Base-by-base conservation (phyloP, 2,797 vertebrate species). In the Poeciliopsis infans region DNA sequence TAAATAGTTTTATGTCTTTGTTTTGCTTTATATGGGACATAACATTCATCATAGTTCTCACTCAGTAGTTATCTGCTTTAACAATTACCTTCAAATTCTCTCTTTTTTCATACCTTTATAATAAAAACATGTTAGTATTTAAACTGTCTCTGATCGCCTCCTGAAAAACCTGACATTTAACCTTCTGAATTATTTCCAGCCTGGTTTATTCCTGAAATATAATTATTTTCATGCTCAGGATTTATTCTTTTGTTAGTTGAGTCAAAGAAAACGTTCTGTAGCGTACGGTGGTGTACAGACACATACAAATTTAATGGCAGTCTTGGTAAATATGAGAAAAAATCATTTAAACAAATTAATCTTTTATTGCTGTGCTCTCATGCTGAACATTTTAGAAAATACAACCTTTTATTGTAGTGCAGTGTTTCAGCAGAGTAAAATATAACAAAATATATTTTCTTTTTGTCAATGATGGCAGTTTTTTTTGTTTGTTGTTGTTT, bases 121-220 rank as follows among this genome's bases (percentile, higher is more conserved):
- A 46, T 73, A 46, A 70, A 76, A 46, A 47, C n/a, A 69, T 25
- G 31, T 55, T 77, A 49, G 68, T 18, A 79, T 43, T 47, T 72
- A 39, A 69, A 53, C 43, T 16, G 46, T 57, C 23, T 33, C 12
- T 66, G 45, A 25, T 66, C 15, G 6, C 16, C 59, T 64, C 13
- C 31, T 36, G 31, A 36, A 64, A 64, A 33, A 33, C 28, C 23
- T 12, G 39, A 68, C 4, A 68, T 68, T 41, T 25, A 43, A 69
- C 66, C 66, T 68, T 12, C 1, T 66, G 18, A 66, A 66, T 10
- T 66, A 7, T 66, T 39, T 39, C 2, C 33, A 39, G 33, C 33
- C 16, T 39, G 61, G 20, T 41, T 41, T 41, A 41, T 68, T 41
- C 36, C 3, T 41, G 36, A 25, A 69, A 18, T 68, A 68, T 41